Evolutionary conservation across 2,797 vertebrate genomes (phyloP).

Genomic region (Limosa lapponica): DNA sequence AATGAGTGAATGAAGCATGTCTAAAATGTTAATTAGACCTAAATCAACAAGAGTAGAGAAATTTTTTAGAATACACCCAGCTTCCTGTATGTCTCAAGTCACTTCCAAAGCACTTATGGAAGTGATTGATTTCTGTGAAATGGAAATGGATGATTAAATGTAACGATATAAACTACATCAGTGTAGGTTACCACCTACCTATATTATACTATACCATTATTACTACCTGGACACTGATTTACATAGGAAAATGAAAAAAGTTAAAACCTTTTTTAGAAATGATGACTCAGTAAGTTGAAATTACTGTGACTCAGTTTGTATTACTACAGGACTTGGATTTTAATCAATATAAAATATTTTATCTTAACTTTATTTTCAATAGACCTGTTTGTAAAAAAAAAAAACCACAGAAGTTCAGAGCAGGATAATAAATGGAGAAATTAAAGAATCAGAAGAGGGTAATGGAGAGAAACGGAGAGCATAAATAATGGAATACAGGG

Average conservation of each 20-base stretch:
- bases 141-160: not conserved
- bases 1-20: not conserved
- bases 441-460: not conserved
- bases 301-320: not conserved
- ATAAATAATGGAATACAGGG: not conserved
- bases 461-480: not conserved
- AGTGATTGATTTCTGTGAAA: not conserved
- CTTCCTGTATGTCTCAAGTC: not conserved
- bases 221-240: not conserved
- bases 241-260: not conserved
- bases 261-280: not conserved
- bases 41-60: not conserved
- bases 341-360: not conserved
- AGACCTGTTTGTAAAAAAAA: not conserved
- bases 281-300: not conserved
- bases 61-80: not conserved
- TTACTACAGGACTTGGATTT: not conserved
- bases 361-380: not conserved
- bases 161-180: rapidly evolving
- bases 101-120: not conserved
- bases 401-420: not conserved
- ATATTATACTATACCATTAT: not conserved
- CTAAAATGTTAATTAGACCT: not conserved
- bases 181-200: not conserved
- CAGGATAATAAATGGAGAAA: not conserved